Evolutionary conservation across 2,113 vertebrate species (phyloP).

Genomic region (Calidris pugnax): DNA sequence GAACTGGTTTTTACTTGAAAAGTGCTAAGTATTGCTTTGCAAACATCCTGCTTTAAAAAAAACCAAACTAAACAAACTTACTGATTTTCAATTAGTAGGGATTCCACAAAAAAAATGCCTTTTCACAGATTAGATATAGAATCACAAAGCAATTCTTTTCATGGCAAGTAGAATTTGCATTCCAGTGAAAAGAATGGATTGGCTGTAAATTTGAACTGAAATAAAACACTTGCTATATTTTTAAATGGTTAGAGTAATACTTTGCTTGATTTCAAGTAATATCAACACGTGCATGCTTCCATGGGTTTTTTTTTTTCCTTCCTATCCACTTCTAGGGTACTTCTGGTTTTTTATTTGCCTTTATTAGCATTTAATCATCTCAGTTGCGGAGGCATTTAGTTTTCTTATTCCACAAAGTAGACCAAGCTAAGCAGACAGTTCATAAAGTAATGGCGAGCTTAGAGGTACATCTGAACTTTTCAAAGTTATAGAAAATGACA

Average conservation of each 20-base stretch:
- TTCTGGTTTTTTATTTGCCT: neutral
- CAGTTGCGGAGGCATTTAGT: neutral
- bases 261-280: neutral
- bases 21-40: constrained; percentile 7
- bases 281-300: neutral
- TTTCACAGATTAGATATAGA: neutral
- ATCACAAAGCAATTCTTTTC: neutral
- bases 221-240: neutral
- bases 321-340: neutral
- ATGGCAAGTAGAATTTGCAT: neutral
- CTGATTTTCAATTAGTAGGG: neutral
- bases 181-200: neutral
- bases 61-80: neutral
- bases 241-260: neutral
- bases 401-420: neutral
- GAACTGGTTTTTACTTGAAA: neutral
- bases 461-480: neutral
- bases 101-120: neutral
- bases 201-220: neutral
- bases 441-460: neutral
- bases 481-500: neutral
- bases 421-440: neutral
- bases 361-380: neutral
- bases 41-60: neutral
- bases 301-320: neutral